Evolutionary conservation across 2,888 invertebrate species (phyloP), one percentile per base, ranked within the genome.

Genomic region (Diplolepis rosae): DNA sequence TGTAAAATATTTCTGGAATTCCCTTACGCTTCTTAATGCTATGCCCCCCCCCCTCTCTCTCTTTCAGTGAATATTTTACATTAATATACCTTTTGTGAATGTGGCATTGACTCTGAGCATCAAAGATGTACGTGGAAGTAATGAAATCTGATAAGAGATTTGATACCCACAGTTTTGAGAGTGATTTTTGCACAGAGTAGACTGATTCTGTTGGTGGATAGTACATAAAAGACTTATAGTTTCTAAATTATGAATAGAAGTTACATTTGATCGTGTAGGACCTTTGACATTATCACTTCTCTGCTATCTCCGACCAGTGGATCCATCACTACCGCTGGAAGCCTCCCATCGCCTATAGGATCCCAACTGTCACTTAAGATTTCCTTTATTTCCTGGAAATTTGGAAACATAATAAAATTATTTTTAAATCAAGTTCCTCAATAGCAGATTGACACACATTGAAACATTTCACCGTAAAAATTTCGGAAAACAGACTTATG

Each of bases 331-430:
- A 91, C 91, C 54, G 90, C 89, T 79, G 92, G 92, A 72, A 93
- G 87, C 74, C 92, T 90, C 30, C 88, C 84, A 72, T 90, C 89
- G 56, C 87, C 88, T 68, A 92, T 76, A 11, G 92, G 91, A 75
- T 89, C 89, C 93, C 93, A 93, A 42, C 89, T 86, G 73, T 89
- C 89, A 48, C 91, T 90, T 79, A 93, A 88, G 76, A 91, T 91
- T 73, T 90, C 87, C 76, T 90, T 91, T 56, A 93, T 90, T 85
- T 92, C 91, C 92, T 92, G 71, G 9, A 77, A 83, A 66, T 71
- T 0, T 13, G 13, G 9, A 1, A 28, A 32, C 28, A 51, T 13
- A 51, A 27, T 32, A 42, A 15, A 11, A 51, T n/a, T n/a, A n/a
- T n/a, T n/a, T n/a, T n/a, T n/a, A n/a, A n/a, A n/a, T n/a, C n/a